A percentile compares a stretch with the other conserved stretches of the same genome.
Conservation (phyloP, 2,797 vertebrate species). For the Eremophila alpestris region DNA sequence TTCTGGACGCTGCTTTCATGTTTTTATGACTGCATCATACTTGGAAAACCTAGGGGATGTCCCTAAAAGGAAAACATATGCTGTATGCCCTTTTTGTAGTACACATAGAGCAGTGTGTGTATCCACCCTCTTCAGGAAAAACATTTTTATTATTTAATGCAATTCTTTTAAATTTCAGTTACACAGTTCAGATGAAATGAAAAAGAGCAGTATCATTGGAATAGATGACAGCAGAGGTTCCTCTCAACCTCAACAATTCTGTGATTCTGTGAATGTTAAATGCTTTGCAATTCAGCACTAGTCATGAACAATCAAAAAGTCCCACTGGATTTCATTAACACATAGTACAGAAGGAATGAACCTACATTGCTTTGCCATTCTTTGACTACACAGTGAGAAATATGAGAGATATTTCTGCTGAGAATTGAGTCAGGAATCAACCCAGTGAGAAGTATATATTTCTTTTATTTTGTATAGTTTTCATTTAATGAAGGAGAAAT, state of each 20-base stretch:
- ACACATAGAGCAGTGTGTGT: neutral
- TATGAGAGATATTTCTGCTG: neutral
- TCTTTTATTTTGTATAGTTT: conserved; percentile 35
- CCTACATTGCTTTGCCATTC: neutral
- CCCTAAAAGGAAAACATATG: neutral
- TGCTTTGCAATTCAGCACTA: neutral
- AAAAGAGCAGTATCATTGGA: neutral
- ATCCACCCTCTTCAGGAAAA: neutral
- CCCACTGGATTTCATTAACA: neutral
- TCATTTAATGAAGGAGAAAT: conserved; percentile 36
- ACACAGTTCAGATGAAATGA: neutral
- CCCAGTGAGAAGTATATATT: neutral
- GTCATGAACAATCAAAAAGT: neutral
- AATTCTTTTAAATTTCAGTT: neutral
- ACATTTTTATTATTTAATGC: neutral
- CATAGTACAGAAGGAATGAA: neutral
- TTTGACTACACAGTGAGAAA: neutral
- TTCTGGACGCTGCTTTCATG: neutral
- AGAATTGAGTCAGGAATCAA: conserved; percentile 22
- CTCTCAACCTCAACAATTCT: neutral
- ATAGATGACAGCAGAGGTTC: neutral
- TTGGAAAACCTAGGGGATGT: neutral
- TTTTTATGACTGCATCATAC: neutral
- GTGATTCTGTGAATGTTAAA: neutral
- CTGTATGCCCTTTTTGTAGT: neutral